Base-by-base conservation (phyloP, 2,797 vertebrate species). In the Sandelia bainsii region DNA sequence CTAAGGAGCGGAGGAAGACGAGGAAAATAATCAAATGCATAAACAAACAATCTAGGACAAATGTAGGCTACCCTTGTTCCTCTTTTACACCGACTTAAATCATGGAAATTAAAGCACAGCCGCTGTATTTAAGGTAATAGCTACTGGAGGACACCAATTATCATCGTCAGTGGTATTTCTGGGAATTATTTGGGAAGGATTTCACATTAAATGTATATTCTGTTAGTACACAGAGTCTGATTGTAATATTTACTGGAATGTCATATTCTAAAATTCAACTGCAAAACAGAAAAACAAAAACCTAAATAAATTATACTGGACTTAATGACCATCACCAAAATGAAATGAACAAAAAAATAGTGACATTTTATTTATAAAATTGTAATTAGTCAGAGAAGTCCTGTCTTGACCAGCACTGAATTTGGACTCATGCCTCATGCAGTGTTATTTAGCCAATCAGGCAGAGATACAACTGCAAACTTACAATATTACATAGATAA, bases 1-100 rank as follows among this genome's bases (percentile, higher is more conserved):
- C 46, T 29, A 37, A 80, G 56, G 70, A 69, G 66, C 34, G 42
- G 20, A 14, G 10, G 11, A 39, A 12, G n/a, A 53, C 17, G 42
- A 32, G 9, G 20, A 19, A 42, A 4, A 48, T 13, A 22, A 16
- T 27, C 10, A 32, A 7, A 61, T 0, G 25, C 32, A 50, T 29
- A 1, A 48, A 34, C 3, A 45, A 40, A 51, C 4, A n/a, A 16
- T 16, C 17, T 45, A 19, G 27, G 32, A 19, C 5, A 17, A 39
- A 56, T 23, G 8, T n/a, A 13, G 4, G 4, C 45, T 22, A 10
- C 6, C 6, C 17, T 46, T 20, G 6, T 29, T 34, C 14, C 22
- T 44, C 9, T 12, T 57, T 13, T n/a, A 29, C 32, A 16, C 12
- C 34, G 1, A 6, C 1, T 20, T 20, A 9, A 49, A 12, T 45